Conservation (phyloP, 2,113 vertebrate species). For the Ramphastos sulfuratus region DNA sequence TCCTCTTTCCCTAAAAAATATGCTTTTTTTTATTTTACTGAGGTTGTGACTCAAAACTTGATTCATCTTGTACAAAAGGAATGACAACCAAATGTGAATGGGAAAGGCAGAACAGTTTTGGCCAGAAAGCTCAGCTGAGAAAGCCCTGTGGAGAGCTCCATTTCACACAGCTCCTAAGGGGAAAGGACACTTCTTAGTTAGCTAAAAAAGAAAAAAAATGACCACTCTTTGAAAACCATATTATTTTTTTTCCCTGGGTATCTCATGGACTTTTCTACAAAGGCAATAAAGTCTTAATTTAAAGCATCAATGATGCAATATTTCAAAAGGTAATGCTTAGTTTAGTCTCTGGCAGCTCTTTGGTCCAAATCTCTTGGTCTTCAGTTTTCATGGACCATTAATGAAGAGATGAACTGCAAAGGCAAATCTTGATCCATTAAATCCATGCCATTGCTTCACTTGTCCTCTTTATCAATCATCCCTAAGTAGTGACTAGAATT, state of each 20-base stretch:
- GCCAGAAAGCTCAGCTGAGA: background rate
- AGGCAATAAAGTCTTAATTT: slow-evolving; percentile 62
- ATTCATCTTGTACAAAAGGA: background rate
- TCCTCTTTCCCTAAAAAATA: background rate
- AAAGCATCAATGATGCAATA: slow-evolving; percentile 55
- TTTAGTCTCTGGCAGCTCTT: slow-evolving; percentile 55
- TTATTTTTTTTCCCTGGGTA: slow-evolving; percentile 18
- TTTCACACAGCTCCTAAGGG: background rate
- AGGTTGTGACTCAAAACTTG: background rate
- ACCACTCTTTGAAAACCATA: background rate
- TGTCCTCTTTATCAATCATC: slow-evolving; percentile 37
- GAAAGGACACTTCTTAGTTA: slow-evolving; percentile 20
- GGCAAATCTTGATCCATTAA: slow-evolving; percentile 59
- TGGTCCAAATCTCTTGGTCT: slow-evolving; percentile 59
- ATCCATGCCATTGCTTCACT: slow-evolving; percentile 38
- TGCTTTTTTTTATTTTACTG: background rate
- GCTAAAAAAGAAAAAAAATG: slow-evolving; percentile 31
- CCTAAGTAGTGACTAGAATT: slow-evolving; percentile 30
- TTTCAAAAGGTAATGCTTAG: slow-evolving; percentile 58
- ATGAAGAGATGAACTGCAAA: slow-evolving; percentile 60
- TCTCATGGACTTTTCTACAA: slow-evolving; percentile 28
- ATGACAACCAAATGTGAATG: background rate
- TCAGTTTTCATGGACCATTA: slow-evolving; percentile 65
- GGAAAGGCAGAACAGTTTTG: background rate
- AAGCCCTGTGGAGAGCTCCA: background rate